phyloP scores from a whole-genome alignment of 2,797 vertebrate genomes.

The Prionace glauca region DNA sequence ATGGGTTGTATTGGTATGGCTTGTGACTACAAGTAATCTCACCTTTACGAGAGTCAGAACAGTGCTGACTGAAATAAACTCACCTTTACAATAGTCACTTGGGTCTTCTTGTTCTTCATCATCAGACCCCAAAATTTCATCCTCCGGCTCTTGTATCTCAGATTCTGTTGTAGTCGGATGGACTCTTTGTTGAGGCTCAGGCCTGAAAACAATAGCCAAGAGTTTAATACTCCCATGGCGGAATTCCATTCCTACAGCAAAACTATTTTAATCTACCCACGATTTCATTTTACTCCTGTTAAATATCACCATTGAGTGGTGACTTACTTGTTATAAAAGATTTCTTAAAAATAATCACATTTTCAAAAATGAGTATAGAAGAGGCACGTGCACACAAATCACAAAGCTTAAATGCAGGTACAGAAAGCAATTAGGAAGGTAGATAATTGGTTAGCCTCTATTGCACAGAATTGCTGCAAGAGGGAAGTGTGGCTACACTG shows the following conservation, averaged over 20 bases:
- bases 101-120: conserved; percentile 97
- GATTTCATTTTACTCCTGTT: background rate
- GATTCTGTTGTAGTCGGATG: conserved; percentile 71
- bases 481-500: background rate
- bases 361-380: background rate
- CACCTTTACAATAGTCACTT: conserved; percentile 94
- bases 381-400: background rate
- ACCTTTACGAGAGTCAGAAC: too few species aligned
- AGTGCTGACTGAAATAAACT: background rate
- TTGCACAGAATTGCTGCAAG: background rate
- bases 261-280: background rate
- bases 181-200: conserved; percentile 76
- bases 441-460: background rate
- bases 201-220: conserved; percentile 58
- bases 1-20: background rate
- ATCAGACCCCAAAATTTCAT: conserved; percentile 92
- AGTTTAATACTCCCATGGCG: background rate
- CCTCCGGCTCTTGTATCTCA: conserved; percentile 70
- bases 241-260: background rate
- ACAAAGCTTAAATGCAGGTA: background rate
- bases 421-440: background rate
- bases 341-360: background rate
- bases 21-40: background rate
- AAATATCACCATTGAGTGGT: background rate
- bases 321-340: background rate